Percentiles rank a stretch among this genome's conserved stretches.
Evolutionary conservation across 2,113 vertebrate species (phyloP).

Genomic region (Herpailurus yagouaroundi): DNA sequence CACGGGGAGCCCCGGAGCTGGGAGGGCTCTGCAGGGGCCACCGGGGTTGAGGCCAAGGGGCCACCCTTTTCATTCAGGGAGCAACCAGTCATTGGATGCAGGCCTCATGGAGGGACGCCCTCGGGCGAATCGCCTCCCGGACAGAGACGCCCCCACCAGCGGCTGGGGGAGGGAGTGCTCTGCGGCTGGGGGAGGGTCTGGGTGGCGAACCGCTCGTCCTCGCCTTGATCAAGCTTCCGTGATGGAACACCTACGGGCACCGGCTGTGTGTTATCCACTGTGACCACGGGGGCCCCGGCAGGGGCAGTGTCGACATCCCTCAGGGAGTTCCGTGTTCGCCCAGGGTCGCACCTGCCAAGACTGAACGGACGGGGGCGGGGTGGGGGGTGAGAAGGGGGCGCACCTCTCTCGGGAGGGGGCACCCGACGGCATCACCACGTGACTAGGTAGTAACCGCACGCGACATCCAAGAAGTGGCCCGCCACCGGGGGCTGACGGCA

Average conservation of each 20-base stretch:
- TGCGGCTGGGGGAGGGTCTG: background rate
- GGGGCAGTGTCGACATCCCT: rapidly evolving
- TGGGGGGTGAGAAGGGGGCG: background rate
- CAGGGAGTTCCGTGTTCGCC: rapidly evolving
- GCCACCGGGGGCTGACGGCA: rapidly evolving
- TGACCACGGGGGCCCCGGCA: background rate
- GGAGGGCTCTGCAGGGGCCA: background rate
- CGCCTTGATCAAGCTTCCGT: rapidly evolving
- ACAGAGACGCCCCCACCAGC: background rate
- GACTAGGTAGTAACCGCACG: rapidly evolving
- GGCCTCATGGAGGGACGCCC: background rate
- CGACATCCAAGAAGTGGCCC: rapidly evolving
- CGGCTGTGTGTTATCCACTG: rapidly evolving
- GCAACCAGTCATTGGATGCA: too few relatives aligned
- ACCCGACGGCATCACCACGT: rapidly evolving
- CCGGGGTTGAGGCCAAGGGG: background rate
- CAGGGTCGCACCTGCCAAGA: background rate
- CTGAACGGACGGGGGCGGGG: background rate
- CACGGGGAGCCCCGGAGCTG: rapidly evolving
- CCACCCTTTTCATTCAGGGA: rapidly evolving
- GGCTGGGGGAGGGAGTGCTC: too few relatives aligned
- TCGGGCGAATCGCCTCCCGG: background rate
- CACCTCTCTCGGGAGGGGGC: background rate
- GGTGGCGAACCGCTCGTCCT: background rate
- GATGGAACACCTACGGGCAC: background rate